phyloP scores from a whole-genome alignment of 2,888 invertebrate genomes.

The Amphipyra berbera region DNA sequence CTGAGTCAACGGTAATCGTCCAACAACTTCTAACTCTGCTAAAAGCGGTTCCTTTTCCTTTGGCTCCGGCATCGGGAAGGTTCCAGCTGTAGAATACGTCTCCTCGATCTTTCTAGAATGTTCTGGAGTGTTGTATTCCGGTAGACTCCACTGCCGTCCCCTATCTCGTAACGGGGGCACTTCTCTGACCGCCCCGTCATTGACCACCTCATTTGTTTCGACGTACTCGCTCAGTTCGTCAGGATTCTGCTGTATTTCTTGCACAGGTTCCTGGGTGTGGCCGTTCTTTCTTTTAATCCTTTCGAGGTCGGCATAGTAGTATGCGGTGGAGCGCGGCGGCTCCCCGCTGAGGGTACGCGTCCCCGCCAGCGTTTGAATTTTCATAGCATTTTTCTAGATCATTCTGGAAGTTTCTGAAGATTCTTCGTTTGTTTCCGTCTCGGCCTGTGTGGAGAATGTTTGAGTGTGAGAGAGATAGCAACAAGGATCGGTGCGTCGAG shows the following conservation, averaged over 20 bases:
- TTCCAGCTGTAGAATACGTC: slow-evolving; percentile 86
- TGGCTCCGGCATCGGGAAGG: slow-evolving; percentile 85
- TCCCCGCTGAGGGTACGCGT: slow-evolving; percentile 83
- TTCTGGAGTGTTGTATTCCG: slow-evolving; percentile 78
- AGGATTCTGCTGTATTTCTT: slow-evolving; percentile 68
- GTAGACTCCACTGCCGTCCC: slow-evolving; percentile 72
- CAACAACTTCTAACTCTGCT: slow-evolving; percentile 83
- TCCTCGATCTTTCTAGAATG: slow-evolving; percentile 73
- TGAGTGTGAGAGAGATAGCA: slow-evolving; percentile 2
- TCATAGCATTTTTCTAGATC: slow-evolving; percentile 49
- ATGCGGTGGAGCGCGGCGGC: slow-evolving; percentile 90
- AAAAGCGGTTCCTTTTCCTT: slow-evolving; percentile 84
- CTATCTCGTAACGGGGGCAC: slow-evolving; percentile 79
- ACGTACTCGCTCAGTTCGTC: slow-evolving; percentile 87
- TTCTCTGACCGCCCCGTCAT: slow-evolving; percentile 78
- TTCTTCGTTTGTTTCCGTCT: not conserved
- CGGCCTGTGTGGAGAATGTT: slow-evolving; percentile 30
- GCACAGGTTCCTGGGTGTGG: slow-evolving; percentile 26
- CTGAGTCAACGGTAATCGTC: slow-evolving; percentile 79
- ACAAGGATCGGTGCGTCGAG: not conserved
- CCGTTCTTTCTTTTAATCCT: slow-evolving; percentile 84
- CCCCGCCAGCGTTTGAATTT: slow-evolving; percentile 71
- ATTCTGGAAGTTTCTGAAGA: slow-evolving; percentile 5
- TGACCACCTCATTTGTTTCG: slow-evolving; percentile 76
- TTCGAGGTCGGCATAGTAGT: slow-evolving; percentile 90